Base-by-base conservation (phyloP, 2,888 invertebrate species). In the Dasypolia templi region DNA sequence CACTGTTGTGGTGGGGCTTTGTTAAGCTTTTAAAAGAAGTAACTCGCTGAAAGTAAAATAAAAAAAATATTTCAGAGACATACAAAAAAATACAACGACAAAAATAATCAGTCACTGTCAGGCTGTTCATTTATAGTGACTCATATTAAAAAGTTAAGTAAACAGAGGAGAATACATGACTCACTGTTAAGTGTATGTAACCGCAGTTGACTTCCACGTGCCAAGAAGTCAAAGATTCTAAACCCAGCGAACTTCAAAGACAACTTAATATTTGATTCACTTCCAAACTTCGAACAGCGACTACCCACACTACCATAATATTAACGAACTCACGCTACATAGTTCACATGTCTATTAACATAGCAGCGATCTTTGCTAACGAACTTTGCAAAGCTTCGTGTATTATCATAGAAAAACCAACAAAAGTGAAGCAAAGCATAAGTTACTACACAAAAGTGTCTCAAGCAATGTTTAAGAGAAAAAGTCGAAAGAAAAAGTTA, bases 241-340 rank as follows among this genome's bases (percentile, higher is more conserved):
- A 69, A 65, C 46, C 56, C 49, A 26, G 4, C 17, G 51, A 84
- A 80, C 75, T 84, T 46, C 29, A 22, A 80, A 80, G 75, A 58
- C 64, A 80, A 53, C 56, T 84, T 62, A 61, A 84, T 80, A 84
- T 84, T 80, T 62, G 68, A 80, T 80, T 80, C 81, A 42, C 51
- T 65, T 65, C 53, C 75, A 65, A 84, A 80, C 64, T 80, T 65
- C 22, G 32, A 64, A 32, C 44, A 22, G 55, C 17, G 39, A 64
- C 79, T 59, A 55, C 55, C 66, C 58, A 35, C 72, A 39, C 79
- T 53, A 61, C 49, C 73, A 39, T 80, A 79, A 72, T 80, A 80
- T 80, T 65, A 56, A 80, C 59, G 67, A 80, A 53, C 61, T 62
- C 32, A 12, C 32, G 12, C 55, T 44, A 56, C 68, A 84, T 55